phyloP scores from a whole-genome alignment of 1,140 invertebrate genomes.

The Diabrotica virgifera region DNA sequence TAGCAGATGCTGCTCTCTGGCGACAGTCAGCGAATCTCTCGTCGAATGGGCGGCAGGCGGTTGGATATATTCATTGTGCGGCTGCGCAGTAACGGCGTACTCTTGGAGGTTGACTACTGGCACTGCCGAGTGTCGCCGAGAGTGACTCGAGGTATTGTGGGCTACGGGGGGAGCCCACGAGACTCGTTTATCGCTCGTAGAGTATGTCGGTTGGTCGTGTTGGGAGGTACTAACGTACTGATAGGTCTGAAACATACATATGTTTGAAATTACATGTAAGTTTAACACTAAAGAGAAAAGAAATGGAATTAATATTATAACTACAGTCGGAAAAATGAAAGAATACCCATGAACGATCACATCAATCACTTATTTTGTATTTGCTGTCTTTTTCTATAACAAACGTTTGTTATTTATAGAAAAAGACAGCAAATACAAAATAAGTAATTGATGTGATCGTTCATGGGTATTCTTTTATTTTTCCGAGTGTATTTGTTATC shows the following conservation, averaged over 20 bases:
- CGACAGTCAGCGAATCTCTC: constrained; percentile 42
- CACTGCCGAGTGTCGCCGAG: constrained; percentile 42
- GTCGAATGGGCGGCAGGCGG: constrained; percentile 63
- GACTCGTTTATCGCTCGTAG: constrained; percentile 53
- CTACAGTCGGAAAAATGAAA: no score
- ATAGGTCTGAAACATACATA: constrained; percentile 11
- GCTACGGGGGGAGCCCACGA: constrained; percentile 57
- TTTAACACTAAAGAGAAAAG: no score
- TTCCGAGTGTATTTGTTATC: no score
- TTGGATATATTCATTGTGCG: constrained; percentile 56
- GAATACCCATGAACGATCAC: no score
- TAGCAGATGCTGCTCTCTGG: constrained; percentile 50
- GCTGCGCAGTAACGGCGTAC: constrained; percentile 36
- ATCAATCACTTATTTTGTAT: no score
- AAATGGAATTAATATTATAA: no score
- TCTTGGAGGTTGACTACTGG: constrained; percentile 46
- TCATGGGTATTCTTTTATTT: no score
- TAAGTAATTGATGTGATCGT: no score
- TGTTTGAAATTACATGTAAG: neutral
- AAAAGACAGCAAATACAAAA: no score
- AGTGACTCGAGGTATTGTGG: constrained; percentile 49
- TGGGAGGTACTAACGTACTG: constrained; percentile 21
- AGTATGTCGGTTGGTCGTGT: constrained; percentile 25
- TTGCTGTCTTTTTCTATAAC: no score
- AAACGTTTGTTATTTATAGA: no score